A percentile compares a stretch with the other conserved stretches of the same genome.
Evolutionary conservation across 2,888 invertebrate genomes (phyloP).

Genomic region (Andrena chrysosceles): DNA sequence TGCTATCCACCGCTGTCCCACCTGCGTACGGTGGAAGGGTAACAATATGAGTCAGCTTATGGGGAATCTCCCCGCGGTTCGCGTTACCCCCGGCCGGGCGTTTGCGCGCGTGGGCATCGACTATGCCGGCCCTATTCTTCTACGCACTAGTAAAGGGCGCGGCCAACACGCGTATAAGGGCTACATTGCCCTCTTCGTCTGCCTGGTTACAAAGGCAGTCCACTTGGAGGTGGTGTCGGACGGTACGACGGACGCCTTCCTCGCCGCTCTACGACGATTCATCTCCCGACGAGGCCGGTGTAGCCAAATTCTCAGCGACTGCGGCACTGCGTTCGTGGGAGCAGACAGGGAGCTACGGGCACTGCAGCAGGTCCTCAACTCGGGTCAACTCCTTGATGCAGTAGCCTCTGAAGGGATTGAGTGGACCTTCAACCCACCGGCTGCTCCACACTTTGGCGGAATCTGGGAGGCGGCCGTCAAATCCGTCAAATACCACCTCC

Average conservation of each 20-base stretch:
- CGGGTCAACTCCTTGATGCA: rapidly evolving
- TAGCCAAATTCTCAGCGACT: background rate
- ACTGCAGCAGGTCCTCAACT: rapidly evolving
- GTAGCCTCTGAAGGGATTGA: background rate
- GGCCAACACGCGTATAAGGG: background rate
- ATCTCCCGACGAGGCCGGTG: background rate
- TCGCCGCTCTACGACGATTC: background rate
- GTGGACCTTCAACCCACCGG: background rate
- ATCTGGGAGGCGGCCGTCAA: constrained; percentile 25
- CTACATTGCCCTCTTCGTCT: background rate
- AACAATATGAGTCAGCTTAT: background rate
- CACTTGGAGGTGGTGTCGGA: background rate
- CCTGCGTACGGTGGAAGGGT: background rate
- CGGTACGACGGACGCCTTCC: background rate
- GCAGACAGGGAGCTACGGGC: no score
- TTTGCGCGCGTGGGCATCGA: background rate
- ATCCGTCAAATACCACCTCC: constrained; percentile 7
- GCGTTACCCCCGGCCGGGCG: background rate
- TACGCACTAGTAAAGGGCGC: background rate
- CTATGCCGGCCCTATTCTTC: background rate
- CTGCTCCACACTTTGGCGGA: background rate
- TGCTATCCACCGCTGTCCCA: background rate
- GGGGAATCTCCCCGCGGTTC: background rate
- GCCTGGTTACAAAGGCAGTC: background rate
- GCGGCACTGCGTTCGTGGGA: background rate